Base-by-base conservation (phyloP, 1,140 invertebrate species). In the Drosophila nasuta region DNA sequence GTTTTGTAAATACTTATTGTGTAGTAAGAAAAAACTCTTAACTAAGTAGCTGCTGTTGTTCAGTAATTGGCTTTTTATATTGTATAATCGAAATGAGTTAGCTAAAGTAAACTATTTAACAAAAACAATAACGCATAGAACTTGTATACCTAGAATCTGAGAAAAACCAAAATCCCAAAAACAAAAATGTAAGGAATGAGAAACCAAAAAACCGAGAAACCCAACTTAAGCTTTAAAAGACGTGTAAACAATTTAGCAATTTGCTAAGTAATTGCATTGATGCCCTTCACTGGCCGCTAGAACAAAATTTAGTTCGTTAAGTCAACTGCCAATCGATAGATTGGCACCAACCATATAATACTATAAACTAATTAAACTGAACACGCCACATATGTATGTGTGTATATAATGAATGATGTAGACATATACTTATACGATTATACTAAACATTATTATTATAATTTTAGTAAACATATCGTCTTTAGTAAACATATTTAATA, bases 231-330 rank as follows among this genome's bases (percentile, higher is more conserved):
- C 83, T 88, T 87, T 88, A 88, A 87, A 25, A 64, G 33, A 65
- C 48, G 62, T 79, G 57, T 71, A 78, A 46, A n/a, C 48, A 65
- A 25, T 25, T 64, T 59, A 45, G 59, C 45, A 41, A 72, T 60
- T 63, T 62, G 35, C 17, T 41, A 51, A 73, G 62, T 62, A 51
- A 73, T 65, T 62, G 70, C 65, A 73, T 58, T 59, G 70, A 91
- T 81, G 88, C 80, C 87, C 87, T 91, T 91, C 88, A 81, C 79
- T 79, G 88, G 82, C 87, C 88, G 88, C 88, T 91, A 91, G 67
- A 91, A 87, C 54, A 52, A 77, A 75, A 79, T 51, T 46, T 87
- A 82, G 65, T 72, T 77, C 45, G 45, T 59, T 85, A 74, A 77
- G 65, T 20, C 25, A 38, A 51, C 35, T 51, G 33, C 38, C 38